Percentiles rank a stretch among this genome's conserved stretches.
Conservation (phyloP, 2,113 vertebrate species). For the Trichechus manatus region DNA sequence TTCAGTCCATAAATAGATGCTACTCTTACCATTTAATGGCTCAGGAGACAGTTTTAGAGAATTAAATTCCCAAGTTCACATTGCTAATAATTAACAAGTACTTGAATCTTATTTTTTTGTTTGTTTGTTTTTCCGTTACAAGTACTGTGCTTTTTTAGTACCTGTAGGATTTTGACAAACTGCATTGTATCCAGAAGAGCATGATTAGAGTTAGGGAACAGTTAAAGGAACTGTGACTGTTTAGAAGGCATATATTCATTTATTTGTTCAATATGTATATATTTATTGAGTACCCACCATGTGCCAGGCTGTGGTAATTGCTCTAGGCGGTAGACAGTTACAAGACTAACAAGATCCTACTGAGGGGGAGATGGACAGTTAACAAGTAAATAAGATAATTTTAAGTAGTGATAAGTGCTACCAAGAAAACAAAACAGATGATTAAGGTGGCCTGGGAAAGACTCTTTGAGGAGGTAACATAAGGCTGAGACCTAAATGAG, state of each 20-base stretch:
- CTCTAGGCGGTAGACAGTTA: background rate
- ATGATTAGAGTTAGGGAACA: background rate
- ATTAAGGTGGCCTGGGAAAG: background rate
- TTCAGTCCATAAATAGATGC: background rate
- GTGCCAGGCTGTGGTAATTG: background rate
- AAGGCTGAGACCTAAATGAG: background rate
- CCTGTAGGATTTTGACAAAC: background rate
- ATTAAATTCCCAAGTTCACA: background rate
- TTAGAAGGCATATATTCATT: background rate
- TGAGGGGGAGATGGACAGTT: background rate
- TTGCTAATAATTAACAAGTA: constrained; percentile 15
- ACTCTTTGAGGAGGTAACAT: constrained; percentile 25
- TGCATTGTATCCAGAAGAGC: background rate
- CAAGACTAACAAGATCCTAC: background rate
- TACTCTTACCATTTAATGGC: background rate
- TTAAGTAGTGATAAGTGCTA: background rate
- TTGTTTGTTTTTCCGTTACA: background rate
- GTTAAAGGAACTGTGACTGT: background rate
- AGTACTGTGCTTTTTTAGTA: background rate
- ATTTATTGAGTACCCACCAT: background rate
- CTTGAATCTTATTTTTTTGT: background rate
- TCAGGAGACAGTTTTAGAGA: background rate
- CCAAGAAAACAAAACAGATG: background rate
- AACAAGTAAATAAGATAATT: constrained; percentile 16
- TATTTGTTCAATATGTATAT: background rate